Evolutionary conservation across 35 echinoderm and acorn worm species (phyloP), one percentile per base, ranked within the genome.

Genomic region (Ophiothrix spiculata): DNA sequence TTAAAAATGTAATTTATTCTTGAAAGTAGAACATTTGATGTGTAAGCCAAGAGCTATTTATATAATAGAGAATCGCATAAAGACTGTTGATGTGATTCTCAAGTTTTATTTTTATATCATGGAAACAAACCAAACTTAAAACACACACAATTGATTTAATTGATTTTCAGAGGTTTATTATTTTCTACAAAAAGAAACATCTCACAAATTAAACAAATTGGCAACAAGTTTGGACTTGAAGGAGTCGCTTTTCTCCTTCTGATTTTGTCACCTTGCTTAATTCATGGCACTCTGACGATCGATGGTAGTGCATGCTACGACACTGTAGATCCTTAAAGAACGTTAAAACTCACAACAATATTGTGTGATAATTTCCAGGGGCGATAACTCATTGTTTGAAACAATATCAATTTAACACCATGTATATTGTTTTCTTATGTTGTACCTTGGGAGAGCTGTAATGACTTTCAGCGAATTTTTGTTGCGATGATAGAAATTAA

Each of bases 151-250:
- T 69, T 15, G 60, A 69, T 69, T 69, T 69, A 15, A 69, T 15
- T 69, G 60, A 69, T 69, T n/a, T 15, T 69, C 29, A 28, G 42
- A 49, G 42, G 60, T n/a, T 69, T 69, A n/a, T 69, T 2, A 69
- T n/a, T n/a, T n/a, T 69, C 23, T 69, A 49, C 19, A 49, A 10
- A 6, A n/a, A 69, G 60, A n/a, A 69, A n/a, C 17, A 10, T 69
- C 60, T 49, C 23, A 69, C 60, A n/a, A 49, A n/a, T 69, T 15
- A 69, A 69, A 69, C 60, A 69, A 69, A n/a, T 69, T n/a, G 60
- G 60, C 60, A 69, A 69, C 60, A 69, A 69, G 60, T 69, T 69
- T 15, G 25, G 60, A 69, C 60, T 15, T 69, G 60, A 69, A 69
- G 23, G 60, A 69, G 60, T 69, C 60, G 25, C 42, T 10, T 6